phyloP scores from a whole-genome alignment of 2,113 vertebrate species.

The Meleagris gallopavo region DNA sequence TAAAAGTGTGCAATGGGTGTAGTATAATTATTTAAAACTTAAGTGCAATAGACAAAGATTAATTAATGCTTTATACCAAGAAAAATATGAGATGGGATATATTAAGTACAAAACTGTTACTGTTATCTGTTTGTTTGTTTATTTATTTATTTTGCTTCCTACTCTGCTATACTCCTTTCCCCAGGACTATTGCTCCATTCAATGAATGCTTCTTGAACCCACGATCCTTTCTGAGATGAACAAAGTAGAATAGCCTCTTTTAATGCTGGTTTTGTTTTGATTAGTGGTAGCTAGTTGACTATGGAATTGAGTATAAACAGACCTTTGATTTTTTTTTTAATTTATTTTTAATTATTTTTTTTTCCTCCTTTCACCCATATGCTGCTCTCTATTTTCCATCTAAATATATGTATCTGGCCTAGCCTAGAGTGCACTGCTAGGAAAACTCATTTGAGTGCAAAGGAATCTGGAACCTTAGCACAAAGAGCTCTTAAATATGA shows the following conservation, averaged over 20 bases:
- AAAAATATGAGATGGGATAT: neutral
- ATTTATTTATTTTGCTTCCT: neutral
- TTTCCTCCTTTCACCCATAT: neutral
- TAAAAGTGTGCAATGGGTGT: neutral
- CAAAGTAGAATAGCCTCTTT: neutral
- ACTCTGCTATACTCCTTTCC: neutral
- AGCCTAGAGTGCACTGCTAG: neutral
- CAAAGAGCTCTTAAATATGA: neutral
- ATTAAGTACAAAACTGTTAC: neutral
- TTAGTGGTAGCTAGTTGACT: neutral
- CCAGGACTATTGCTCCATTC: neutral
- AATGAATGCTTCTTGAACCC: neutral
- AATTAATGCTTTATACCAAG: neutral
- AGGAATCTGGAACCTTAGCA: neutral
- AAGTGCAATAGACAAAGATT: neutral
- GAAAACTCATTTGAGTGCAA: neutral
- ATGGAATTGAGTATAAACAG: neutral
- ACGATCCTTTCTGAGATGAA: neutral
- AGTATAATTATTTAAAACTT: neutral
- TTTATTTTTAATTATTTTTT: no score
- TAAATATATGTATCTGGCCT: neutral
- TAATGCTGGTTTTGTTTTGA: neutral
- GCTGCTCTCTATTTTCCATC: neutral
- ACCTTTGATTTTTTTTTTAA: neutral
- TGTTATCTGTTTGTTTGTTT: neutral